Percentiles rank a stretch among this genome's conserved stretches.
Evolutionary conservation across 1,140 invertebrate species (phyloP).

Genomic region (Thrips palmi): DNA sequence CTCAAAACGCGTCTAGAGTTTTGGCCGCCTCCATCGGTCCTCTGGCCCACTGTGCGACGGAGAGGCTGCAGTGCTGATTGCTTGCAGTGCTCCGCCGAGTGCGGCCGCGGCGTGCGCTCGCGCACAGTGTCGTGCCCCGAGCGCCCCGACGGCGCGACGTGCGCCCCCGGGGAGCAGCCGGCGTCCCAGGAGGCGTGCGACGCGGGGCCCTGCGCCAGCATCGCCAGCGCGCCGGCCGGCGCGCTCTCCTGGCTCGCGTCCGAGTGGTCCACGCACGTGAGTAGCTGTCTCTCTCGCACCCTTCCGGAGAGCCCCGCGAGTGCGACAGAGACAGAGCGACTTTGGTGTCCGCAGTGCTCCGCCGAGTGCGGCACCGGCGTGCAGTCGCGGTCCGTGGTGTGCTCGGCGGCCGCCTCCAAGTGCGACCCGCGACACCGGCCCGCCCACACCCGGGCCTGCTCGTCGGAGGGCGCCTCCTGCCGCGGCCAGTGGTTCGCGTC

Average conservation of each 20-base stretch:
- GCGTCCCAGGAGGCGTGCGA: conserved; percentile 27
- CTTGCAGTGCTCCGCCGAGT: conserved; percentile 27
- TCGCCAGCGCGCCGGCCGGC: conserved; percentile 8
- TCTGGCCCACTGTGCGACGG: not conserved
- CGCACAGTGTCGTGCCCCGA: conserved; percentile 30
- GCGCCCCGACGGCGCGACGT: conserved; percentile 23
- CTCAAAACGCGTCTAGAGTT: no score
- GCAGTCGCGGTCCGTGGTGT: conserved; percentile 40
- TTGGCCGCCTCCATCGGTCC: no score
- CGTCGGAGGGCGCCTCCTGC: conserved; percentile 32
- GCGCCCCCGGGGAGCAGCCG: conserved; percentile 18
- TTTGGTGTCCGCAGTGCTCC: conserved; percentile 29
- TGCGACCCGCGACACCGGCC: conserved; percentile 32
- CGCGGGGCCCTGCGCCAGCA: conserved; percentile 23
- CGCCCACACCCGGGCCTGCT: conserved; percentile 29
- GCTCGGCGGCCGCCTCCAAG: conserved; percentile 27
- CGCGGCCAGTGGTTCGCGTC: conserved; percentile 40
- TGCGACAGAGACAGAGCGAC: no score
- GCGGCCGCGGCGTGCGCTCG: conserved; percentile 29
- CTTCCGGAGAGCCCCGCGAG: no score
- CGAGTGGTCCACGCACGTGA: conserved; percentile 22
- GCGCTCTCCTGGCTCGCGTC: conserved; percentile 20
- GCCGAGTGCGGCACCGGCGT: conserved; percentile 40
- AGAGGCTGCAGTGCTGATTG: no score
- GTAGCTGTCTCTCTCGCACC: no score